phyloP scores from a whole-genome alignment of 2,888 invertebrate genomes.

The Nebria salina region DNA sequence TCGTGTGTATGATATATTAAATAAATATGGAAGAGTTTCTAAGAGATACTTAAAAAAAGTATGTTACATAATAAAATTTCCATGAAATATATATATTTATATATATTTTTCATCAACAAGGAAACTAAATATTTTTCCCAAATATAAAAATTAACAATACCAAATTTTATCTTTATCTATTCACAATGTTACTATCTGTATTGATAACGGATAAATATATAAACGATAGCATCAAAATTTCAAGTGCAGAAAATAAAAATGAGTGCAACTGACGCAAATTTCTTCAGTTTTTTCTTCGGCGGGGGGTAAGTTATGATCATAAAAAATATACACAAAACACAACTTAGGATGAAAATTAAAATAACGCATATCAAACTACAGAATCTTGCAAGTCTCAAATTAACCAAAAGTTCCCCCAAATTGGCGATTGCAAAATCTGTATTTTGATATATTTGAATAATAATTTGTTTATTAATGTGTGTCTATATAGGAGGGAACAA shows the following conservation, averaged over 20 bases:
- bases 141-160: conserved; percentile 6
- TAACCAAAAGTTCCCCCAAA: too few relatives aligned
- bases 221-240: conserved; percentile 11
- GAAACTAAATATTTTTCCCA: too few relatives aligned
- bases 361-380: too few relatives aligned
- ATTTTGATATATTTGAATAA: too few relatives aligned
- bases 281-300: conserved; percentile 28
- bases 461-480: too few relatives aligned
- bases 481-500: not conserved
- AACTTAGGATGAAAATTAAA: too few relatives aligned
- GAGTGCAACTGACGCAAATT: conserved; percentile 27
- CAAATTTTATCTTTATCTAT: not conserved
- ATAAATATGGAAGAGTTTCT: not conserved
- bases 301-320: conserved; percentile 17
- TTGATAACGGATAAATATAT: conserved; percentile 37
- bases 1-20: too few relatives aligned
- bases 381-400: too few relatives aligned
- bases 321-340: not conserved
- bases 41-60: not conserved
- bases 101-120: too few relatives aligned
- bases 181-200: conserved; percentile 20
- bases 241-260: not conserved
- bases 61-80: too few relatives aligned
- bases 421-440: too few relatives aligned
- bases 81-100: too few relatives aligned